Evolutionary conservation across 53 echinoderm and acorn worm genomes (phyloP).

Genomic region (Stichopus horrens): DNA sequence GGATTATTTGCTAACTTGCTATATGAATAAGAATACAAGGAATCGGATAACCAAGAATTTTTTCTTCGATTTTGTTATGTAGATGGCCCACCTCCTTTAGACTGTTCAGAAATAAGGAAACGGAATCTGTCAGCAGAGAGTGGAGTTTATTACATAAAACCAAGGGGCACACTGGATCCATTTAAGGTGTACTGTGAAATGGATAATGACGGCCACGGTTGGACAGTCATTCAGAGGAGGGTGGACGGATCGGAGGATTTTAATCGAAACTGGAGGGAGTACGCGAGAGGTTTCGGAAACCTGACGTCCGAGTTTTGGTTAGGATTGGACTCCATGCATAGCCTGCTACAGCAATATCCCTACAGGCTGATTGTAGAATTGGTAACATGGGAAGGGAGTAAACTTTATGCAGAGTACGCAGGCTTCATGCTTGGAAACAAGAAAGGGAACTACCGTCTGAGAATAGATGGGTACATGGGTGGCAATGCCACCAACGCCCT

Average conservation of each 20-base stretch:
- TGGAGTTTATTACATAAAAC: conserved; percentile 92
- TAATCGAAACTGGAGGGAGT: conserved; percentile 84
- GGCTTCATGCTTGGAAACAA: conserved; percentile 71
- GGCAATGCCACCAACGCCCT: conserved; percentile 89
- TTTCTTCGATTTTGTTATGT: not conserved
- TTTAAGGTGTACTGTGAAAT: conserved; percentile 91
- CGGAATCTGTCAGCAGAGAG: conserved; percentile 53
- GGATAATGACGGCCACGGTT: conserved; percentile 75
- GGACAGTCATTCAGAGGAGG: conserved; percentile 92
- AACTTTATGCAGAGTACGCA: conserved; percentile 76
- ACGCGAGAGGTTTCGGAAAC: conserved; percentile 84
- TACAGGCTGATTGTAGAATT: conserved; percentile 86
- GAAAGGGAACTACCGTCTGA: conserved; percentile 69
- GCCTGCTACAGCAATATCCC: conserved; percentile 75
- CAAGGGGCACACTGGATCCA: conserved; percentile 68
- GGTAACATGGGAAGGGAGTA: conserved; percentile 62
- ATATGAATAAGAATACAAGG: no score
- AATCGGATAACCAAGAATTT: not conserved
- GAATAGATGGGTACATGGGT: conserved; percentile 69
- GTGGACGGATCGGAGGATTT: conserved; percentile 85
- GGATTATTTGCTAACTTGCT: no score
- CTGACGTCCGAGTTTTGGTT: conserved; percentile 84
- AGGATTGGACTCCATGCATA: conserved; percentile 80
- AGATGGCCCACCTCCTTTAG: conserved; percentile 85
- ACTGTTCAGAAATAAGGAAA: conserved; percentile 72